Evolutionary conservation across 2,888 invertebrate genomes (phyloP), one percentile per base, ranked within the genome.

Genomic region (Norana najaformis): DNA sequence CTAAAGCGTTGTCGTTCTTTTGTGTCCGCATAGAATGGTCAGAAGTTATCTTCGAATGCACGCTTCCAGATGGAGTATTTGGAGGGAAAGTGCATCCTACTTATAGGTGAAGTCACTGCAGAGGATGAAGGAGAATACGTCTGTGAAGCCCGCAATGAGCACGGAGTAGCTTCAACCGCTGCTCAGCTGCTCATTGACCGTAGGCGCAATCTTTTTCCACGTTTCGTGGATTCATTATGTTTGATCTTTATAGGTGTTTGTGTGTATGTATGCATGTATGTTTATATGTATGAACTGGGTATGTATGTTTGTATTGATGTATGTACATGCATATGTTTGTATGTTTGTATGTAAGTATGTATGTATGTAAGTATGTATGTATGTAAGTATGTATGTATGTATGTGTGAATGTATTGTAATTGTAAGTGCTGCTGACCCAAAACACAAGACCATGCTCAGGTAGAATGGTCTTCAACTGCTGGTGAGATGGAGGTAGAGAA

Each of bases 41-140:
- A 89, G 69, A 38, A 83, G 37, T 34, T 89, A 16, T 83, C 82
- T 18, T 34, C 47, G 36, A 83, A n/a, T 36, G 30, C 35, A 39
- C 88, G n/a, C 30, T 38, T 69, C 23, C 34, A 39, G 36, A 90
- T 90, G 23, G 89, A 90, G 38, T 35, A n/a, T 37, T 38, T n/a
- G 2, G 83, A 89, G n/a, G 38, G 69, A 34, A 89, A 83, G 37
- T 82, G 82, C 34, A 34, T 69, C 36, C 47, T 90, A 30, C 20
- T 37, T 13, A 69, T 89, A 35, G 69, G 83, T 39, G 69, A 37
- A 34, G 82, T 39, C 30, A 41, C 82, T 13, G 18, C 20, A 18
- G 39, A 83, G 36, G 90, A 90, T 83, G 90, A 90, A 36, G 88
- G 82, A 5, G 69, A 83, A 39, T 90, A 90, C 37, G 38, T 18